Percentiles rank a stretch among this genome's conserved stretches.
phyloP scores from a whole-genome alignment of 2,797 vertebrate genomes.

The Sebastes alutus region DNA sequence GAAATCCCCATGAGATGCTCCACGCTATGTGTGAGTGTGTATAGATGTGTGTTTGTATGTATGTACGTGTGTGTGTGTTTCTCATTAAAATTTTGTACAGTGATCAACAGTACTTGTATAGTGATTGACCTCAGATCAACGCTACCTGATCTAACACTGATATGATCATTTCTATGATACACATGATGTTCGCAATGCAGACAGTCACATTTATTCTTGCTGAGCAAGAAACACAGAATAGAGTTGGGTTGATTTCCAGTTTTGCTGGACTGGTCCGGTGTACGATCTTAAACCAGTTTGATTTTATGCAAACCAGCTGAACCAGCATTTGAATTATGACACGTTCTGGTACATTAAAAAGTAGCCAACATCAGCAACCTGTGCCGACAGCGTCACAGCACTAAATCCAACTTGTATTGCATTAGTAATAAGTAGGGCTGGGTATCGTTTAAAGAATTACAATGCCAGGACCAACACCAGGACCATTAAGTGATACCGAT shows the following conservation, averaged over 20 bases:
- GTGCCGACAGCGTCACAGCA: neutral
- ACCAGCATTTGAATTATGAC: neutral
- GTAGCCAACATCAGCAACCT: neutral
- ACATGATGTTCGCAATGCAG: neutral
- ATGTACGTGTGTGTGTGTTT: neutral
- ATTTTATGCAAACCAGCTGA: neutral
- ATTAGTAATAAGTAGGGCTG: neutral
- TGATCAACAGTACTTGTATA: neutral
- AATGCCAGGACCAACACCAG: no score
- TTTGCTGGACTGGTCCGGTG: neutral
- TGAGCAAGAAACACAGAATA: neutral
- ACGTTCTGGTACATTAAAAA: neutral
- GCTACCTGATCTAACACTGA: neutral
- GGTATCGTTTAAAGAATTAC: no score
- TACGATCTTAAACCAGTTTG: neutral
- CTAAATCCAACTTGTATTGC: neutral
- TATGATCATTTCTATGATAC: neutral
- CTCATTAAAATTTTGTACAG: neutral
- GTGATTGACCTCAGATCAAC: neutral
- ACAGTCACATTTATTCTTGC: neutral
- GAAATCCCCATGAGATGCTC: constrained; percentile 21
- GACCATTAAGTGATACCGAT: no score
- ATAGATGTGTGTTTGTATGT: neutral
- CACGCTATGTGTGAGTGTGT: neutral
- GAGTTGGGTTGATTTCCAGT: neutral